Base-by-base conservation (phyloP, 92 coral and sea anemone genomes). In the Montipora capitata region DNA sequence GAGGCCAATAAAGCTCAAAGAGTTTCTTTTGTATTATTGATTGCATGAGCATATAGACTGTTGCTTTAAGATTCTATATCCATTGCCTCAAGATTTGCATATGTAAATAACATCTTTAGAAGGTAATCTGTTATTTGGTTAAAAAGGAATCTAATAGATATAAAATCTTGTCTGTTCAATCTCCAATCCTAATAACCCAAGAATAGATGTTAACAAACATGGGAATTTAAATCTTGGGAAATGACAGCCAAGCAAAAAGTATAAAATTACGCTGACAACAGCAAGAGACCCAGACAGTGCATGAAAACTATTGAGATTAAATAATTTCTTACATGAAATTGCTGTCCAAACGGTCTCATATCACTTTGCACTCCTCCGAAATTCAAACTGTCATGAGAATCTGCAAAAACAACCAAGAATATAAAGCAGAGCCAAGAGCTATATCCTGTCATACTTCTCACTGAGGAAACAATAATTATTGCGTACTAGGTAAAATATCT, bases 371-470 rank as follows among this genome's bases (percentile, higher is more conserved):
- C 79, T 14, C 62, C 81, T 3, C 49, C 66, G 51, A 81, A 81
- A 17, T 40, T 79, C 48, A 79, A 43, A 18, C 54, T 45, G 44
- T 83, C 87, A 7, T 83, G 87, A 3, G 87, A 72, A 58, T 83
- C 87, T 83, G 79, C 15, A 72, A 83, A 59, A 10, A 57, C 5
- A 49, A 82, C 27, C 18, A 83, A n/a, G 35, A 68, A 45, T 3
- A 7, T 2, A 44, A 2, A 13, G 13, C 27, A 5, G n/a, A 16
- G 17, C 1, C 49, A 10, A 54, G 39, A 56, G 38, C 49, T 15
- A 15, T 5, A 13, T 5, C 12, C 45, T 15, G 7, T 3, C 15
- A 73, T 27, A 74, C 15, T 48, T 74, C 5, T 10, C n/a, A 42
- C 5, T 2, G 18, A 65, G 74, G 58, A 79, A 45, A 57, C 7